Percentiles rank a stretch among this genome's conserved stretches.
Conservation (phyloP, 1,140 invertebrate genomes). For the Bombus vancouverensis region DNA sequence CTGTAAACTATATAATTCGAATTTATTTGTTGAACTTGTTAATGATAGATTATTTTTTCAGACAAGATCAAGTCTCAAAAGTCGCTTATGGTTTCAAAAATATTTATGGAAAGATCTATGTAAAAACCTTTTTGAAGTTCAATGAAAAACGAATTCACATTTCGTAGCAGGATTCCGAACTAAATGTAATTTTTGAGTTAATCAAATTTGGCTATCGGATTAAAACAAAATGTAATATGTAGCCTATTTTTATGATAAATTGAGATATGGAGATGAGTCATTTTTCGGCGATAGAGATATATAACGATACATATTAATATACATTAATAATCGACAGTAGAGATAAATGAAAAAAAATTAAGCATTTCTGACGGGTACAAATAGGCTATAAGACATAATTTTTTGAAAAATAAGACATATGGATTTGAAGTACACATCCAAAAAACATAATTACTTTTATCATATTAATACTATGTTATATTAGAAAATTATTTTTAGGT, state of each 20-base stretch:
- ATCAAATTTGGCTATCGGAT: constrained; percentile 36
- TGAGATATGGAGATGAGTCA: constrained; percentile 15
- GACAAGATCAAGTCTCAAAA: background rate
- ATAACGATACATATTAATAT: constrained; percentile 52
- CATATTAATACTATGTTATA: constrained; percentile 37
- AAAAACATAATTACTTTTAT: constrained; percentile 57
- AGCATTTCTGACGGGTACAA: constrained; percentile 81
- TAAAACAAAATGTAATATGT: constrained; percentile 1
- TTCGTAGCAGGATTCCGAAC: background rate
- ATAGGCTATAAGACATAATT: constrained; percentile 77
- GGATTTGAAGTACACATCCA: constrained; percentile 73
- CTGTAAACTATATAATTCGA: constrained; percentile 4
- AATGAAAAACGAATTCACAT: constrained; percentile 5
- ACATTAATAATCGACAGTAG: constrained; percentile 60
- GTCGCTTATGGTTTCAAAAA: background rate
- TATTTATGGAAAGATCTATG: background rate
- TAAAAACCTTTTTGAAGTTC: background rate
- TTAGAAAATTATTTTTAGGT: constrained; percentile 27
- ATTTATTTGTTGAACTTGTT: constrained; percentile 3
- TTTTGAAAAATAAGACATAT: constrained; percentile 69
- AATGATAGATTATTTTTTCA: background rate
- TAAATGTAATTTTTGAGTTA: constrained; percentile 19
- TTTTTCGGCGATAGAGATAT: constrained; percentile 49
- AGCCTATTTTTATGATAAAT: constrained; percentile 60
- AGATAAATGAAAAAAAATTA: constrained; percentile 62